Evolutionary conservation across 2,888 invertebrate species (phyloP).

Genomic region (Netelia virgata): DNA sequence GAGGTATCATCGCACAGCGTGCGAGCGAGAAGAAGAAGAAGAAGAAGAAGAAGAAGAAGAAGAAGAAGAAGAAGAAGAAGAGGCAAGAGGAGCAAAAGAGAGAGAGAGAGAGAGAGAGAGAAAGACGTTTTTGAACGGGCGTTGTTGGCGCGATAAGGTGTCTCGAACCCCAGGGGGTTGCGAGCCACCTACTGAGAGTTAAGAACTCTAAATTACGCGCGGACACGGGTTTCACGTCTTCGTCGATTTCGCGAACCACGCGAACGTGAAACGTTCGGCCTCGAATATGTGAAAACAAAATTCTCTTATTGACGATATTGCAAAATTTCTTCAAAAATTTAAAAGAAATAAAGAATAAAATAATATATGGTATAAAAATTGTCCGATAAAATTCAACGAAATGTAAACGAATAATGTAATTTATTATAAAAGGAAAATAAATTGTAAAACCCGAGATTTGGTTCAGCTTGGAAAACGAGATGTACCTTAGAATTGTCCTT

Average conservation of each 20-base stretch:
- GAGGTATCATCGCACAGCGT: conserved; percentile 58
- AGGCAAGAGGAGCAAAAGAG: conserved; percentile 37
- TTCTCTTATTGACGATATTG: neutral
- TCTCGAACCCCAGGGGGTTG: conserved; percentile 83
- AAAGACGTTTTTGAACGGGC: conserved; percentile 70
- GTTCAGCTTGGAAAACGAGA: too few species aligned
- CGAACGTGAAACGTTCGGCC: conserved; percentile 15
- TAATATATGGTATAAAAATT: too few species aligned
- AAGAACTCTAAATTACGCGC: conserved; percentile 84
- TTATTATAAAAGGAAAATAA: too few species aligned
- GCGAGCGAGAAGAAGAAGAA: conserved; percentile 30
- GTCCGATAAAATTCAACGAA: too few species aligned
- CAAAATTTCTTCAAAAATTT: neutral
- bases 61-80: conserved; percentile 44
- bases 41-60: too few species aligned
- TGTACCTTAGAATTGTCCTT: neutral
- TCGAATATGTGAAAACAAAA: conserved; percentile 13
- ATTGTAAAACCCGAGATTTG: too few species aligned
- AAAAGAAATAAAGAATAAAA: too few species aligned
- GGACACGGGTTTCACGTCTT: conserved; percentile 83
- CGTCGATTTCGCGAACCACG: conserved; percentile 80
- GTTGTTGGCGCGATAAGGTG: conserved; percentile 80
- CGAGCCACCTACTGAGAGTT: conserved; percentile 83
- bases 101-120: conserved; percentile 46
- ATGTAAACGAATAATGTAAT: too few species aligned